Evolutionary conservation across 1,140 invertebrate species (phyloP).

Genomic region (Trachymyrmex cornetzi): DNA sequence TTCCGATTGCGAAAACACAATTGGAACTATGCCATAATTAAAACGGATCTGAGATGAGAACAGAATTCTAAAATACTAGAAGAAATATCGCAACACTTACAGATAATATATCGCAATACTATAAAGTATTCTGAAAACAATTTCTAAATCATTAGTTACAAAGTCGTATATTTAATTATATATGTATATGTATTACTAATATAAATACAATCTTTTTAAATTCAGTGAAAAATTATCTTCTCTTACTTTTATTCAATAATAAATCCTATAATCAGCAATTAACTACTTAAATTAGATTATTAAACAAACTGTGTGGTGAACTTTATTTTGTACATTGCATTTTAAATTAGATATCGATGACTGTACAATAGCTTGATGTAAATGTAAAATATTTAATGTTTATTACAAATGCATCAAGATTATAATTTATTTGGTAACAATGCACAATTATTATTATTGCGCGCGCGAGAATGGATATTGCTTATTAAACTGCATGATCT

Average conservation of each 20-base stretch:
- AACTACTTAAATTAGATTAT: conserved; percentile 1
- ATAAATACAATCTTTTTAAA: neutral
- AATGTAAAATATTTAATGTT: neutral
- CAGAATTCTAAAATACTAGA: conserved; percentile 8
- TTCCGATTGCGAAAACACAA: conserved; percentile 14
- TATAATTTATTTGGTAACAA: neutral
- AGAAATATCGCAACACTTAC: neutral
- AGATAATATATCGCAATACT: neutral
- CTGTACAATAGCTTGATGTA: neutral
- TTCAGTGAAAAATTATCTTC: neutral
- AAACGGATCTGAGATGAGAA: neutral
- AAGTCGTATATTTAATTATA: neutral
- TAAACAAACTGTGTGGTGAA: neutral
- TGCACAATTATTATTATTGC: neutral
- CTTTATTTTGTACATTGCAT: neutral
- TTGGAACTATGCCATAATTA: conserved; percentile 26
- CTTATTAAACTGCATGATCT: neutral
- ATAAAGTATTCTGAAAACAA: neutral
- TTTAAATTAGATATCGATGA: neutral
- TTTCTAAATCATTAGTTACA: neutral
- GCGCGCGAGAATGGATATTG: neutral
- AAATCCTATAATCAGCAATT: neutral
- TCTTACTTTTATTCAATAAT: neutral
- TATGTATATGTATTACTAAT: neutral
- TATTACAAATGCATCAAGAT: neutral